Percentiles rank a stretch among this genome's conserved stretches.
phyloP scores from a whole-genome alignment of 2,888 invertebrate species.

The Drosophila nr. medialis region DNA sequence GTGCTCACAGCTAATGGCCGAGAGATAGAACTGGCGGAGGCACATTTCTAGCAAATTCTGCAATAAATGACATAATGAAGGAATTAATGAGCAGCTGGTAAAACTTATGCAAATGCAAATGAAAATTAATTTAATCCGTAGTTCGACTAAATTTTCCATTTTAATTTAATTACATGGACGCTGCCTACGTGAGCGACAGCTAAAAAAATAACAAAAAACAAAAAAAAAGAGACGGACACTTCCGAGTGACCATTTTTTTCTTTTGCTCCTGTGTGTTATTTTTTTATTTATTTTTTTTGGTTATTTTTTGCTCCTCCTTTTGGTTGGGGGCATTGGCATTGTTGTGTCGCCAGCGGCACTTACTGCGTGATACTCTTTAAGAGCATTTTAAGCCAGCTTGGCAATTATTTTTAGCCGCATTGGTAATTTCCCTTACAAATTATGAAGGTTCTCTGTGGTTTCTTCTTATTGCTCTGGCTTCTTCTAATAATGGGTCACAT shows the following conservation, averaged over 20 bases:
- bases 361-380: slow-evolving; percentile 54
- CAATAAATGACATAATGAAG: slow-evolving; percentile 76
- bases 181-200: slow-evolving; percentile 83
- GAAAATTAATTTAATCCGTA: slow-evolving; percentile 85
- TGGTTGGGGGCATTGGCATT: slow-evolving; percentile 6
- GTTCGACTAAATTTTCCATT: slow-evolving; percentile 84
- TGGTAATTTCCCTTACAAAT: slow-evolving; percentile 73
- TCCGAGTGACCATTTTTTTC: slow-evolving; percentile 50
- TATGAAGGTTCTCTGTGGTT: slow-evolving; percentile 81
- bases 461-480: slow-evolving; percentile 7
- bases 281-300: neutral
- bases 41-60: slow-evolving; percentile 63
- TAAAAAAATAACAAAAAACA: slow-evolving; percentile 59
- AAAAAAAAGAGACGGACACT: slow-evolving; percentile 46
- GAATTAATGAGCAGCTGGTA: slow-evolving; percentile 69
- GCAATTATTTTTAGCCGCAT: slow-evolving; percentile 82
- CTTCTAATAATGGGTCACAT: slow-evolving; percentile 52
- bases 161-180: slow-evolving; percentile 85
- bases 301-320: neutral
- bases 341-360: slow-evolving; percentile 14
- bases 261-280: slow-evolving; percentile 5
- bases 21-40: slow-evolving; percentile 45
- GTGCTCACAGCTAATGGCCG: slow-evolving; percentile 19
- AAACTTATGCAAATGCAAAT: slow-evolving; percentile 85
- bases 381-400: slow-evolving; percentile 77